Evolutionary conservation across 2,113 vertebrate genomes (phyloP).

Genomic region (Bolborhynchus lineola): DNA sequence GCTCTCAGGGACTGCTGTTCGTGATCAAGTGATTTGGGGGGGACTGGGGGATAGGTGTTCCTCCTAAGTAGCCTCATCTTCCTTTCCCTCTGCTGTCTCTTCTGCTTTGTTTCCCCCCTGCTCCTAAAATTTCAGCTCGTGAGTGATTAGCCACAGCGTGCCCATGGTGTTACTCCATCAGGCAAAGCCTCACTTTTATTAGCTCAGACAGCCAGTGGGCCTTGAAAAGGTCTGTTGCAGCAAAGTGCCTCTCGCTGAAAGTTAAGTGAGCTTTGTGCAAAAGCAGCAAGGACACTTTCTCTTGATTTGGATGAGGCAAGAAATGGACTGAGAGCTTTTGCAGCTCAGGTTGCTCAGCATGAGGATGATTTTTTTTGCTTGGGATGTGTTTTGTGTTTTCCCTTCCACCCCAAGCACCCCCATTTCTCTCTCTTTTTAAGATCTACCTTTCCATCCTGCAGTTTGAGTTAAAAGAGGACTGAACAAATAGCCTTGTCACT

Average conservation of each 20-base stretch:
- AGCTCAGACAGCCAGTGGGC: neutral
- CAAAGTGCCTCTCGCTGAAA: neutral
- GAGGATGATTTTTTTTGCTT: neutral
- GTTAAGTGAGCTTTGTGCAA: conserved; percentile 48
- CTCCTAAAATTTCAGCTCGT: neutral
- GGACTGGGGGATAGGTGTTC: neutral
- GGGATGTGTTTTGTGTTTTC: rapidly evolving
- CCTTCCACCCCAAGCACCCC: neutral
- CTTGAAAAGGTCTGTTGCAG: conserved; percentile 1
- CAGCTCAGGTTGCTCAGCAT: neutral
- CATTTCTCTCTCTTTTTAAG: neutral
- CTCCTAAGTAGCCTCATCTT: neutral
- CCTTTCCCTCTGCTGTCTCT: neutral
- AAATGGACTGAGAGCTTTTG: neutral
- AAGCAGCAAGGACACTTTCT: conserved; percentile 12
- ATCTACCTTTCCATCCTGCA: neutral
- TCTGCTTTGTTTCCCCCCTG: neutral
- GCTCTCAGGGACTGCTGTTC: neutral
- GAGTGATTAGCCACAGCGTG: neutral
- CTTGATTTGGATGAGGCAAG: neutral
- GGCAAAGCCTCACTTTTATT: neutral
- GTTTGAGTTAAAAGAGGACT: too few relatives aligned
- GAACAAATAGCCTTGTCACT: neutral
- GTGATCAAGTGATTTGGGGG: neutral
- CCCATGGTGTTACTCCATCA: neutral